A percentile compares a stretch with the other conserved stretches of the same genome.
Conservation (phyloP, 2,113 vertebrate species). For the Ochotona princeps region DNA sequence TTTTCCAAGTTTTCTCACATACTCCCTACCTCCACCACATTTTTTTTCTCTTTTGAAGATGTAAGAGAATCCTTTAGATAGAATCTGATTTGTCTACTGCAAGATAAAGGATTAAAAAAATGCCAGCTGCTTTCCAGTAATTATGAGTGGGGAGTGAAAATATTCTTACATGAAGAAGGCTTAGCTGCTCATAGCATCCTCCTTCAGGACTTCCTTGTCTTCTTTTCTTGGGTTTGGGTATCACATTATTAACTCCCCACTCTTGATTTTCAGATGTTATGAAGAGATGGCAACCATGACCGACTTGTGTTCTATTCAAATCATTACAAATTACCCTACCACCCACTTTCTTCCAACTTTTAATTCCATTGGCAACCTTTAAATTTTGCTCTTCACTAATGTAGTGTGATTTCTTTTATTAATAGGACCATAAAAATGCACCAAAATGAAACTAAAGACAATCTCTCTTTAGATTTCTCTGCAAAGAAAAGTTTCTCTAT, state of each 20-base stretch:
- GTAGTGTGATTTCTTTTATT: neutral
- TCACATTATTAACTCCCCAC: neutral
- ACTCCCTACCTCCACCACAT: neutral
- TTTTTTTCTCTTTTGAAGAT: constrained; percentile 37
- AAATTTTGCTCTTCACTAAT: constrained; percentile 14
- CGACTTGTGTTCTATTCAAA: neutral
- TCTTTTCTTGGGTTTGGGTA: neutral
- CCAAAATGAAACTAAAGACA: constrained; percentile 24
- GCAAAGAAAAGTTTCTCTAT: neutral
- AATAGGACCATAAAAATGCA: neutral
- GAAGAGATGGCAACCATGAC: neutral
- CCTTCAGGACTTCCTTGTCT: neutral
- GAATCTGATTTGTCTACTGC: constrained; percentile 45
- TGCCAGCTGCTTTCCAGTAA: constrained; percentile 36
- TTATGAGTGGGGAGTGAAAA: neutral
- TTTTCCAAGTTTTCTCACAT: constrained; percentile 8
- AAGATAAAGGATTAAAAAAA: constrained; percentile 57
- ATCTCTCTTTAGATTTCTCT: neutral
- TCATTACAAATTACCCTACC: neutral
- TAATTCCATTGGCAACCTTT: neutral
- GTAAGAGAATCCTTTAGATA: constrained; percentile 50
- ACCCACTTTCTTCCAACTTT: neutral
- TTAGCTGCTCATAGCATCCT: neutral
- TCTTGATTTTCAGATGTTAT: neutral
- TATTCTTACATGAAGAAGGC: neutral